Evolutionary conservation across 2,888 invertebrate genomes (phyloP).

Genomic region (Lomographa bimaculata): DNA sequence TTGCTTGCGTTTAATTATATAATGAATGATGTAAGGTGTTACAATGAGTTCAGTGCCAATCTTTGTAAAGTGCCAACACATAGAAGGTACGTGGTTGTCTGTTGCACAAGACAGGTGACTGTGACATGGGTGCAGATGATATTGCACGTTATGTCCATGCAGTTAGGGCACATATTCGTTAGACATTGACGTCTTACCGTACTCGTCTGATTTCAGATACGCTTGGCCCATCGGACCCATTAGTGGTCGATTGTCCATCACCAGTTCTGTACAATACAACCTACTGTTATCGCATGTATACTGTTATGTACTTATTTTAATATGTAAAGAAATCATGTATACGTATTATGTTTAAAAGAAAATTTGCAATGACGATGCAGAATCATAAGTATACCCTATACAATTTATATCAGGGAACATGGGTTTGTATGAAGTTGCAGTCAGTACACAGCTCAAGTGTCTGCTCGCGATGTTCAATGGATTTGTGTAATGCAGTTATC

Average conservation of each 20-base stretch:
- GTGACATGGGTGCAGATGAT: constrained; percentile 43
- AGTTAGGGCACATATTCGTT: constrained; percentile 63
- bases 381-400: no score
- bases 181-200: constrained; percentile 86
- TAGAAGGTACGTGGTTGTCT: constrained; percentile 38
- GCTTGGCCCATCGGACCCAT: constrained; percentile 91
- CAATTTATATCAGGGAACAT: no score
- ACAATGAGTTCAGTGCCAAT: constrained; percentile 18
- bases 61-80: constrained; percentile 24
- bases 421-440: no score
- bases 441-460: no score
- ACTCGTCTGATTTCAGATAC: constrained; percentile 92
- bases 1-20: no score
- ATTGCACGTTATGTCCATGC: constrained; percentile 72
- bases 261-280: constrained; percentile 82
- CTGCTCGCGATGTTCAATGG: no score
- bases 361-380: no score
- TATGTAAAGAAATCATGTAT: no score
- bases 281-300: constrained; percentile 48
- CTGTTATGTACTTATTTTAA: no score
- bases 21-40: constrained; percentile 10
- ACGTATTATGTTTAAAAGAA: no score
- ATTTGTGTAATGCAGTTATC: no score
- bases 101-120: constrained; percentile 61
- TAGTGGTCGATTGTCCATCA: constrained; percentile 90